Evolutionary conservation across 2,797 vertebrate genomes (phyloP).

Genomic region (Labeo calbasu): DNA sequence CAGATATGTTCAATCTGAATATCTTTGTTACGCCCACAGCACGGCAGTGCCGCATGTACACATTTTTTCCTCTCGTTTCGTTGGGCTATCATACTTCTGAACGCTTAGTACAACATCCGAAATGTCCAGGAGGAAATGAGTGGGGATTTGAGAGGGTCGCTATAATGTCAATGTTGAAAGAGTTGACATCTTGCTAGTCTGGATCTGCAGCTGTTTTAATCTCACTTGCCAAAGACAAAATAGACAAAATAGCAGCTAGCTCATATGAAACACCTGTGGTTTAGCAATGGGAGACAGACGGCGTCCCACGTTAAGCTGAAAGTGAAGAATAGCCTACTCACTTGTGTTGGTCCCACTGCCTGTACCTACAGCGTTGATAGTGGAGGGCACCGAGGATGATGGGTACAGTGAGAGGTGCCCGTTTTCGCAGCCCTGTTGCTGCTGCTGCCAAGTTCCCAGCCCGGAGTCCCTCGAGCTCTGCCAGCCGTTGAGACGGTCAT

Average conservation of each 20-base stretch:
- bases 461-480: slow-evolving; percentile 93
- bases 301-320: neutral
- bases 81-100: neutral
- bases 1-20: slow-evolving; percentile 78
- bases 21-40: slow-evolving; percentile 67
- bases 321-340: slow-evolving; percentile 74
- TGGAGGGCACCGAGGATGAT: slow-evolving; percentile 92
- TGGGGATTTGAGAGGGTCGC: neutral
- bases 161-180: neutral
- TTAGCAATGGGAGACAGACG: slow-evolving; percentile 4
- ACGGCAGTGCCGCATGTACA: slow-evolving; percentile 14
- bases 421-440: slow-evolving; percentile 92
- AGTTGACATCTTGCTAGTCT: slow-evolving; percentile 1
- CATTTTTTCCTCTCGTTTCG: slow-evolving; percentile 16
- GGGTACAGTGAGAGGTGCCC: slow-evolving; percentile 94
- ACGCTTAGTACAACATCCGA: neutral
- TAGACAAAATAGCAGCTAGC: neutral
- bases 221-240: neutral
- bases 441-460: slow-evolving; percentile 83
- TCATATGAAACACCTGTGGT: slow-evolving; percentile 17
- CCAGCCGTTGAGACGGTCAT: slow-evolving; percentile 98
- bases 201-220: slow-evolving; percentile 4
- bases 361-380: slow-evolving; percentile 95
- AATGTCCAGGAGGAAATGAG: neutral
- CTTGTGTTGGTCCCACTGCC: slow-evolving; percentile 85